Evolutionary conservation across 2,888 invertebrate genomes (phyloP), one percentile per base, ranked within the genome.

Genomic region (Cheilosia vulpina): DNA sequence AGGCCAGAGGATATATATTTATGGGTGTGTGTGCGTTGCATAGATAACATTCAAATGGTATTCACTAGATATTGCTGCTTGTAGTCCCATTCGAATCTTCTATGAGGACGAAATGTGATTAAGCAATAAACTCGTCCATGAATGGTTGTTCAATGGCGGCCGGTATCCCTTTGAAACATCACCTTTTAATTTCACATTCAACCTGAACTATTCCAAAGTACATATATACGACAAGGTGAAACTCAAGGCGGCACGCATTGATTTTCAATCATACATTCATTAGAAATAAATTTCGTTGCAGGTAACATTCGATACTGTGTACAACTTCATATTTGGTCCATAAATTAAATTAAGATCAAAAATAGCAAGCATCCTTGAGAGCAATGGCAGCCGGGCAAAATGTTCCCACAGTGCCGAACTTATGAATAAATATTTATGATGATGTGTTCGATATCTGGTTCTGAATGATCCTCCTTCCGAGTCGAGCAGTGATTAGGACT

Each of bases 11-110:
- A 76, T 17, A 17, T 24, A 2, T 21, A 21, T 21, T 21, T 21
- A 24, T 55, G 7, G 7, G 27, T 52, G 41, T 52, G 17, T 27
- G 47, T 17, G 34, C 43, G 57, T 19, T 68, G 63, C 75, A 79
- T 73, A 62, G 73, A 73, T 78, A 78, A 68, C 83, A 78, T 73
- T 79, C 58, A 45, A 75, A 31, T 65, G 73, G 69, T 65, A 75
- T 69, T 69, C 69, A 52, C 47, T 71, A 34, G 79, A 65, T 53
- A 34, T 45, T 63, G 43, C 34, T 43, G 50, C 73, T 27, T 1
- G 11, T 45, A 13, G 55, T 45, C 34, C 34, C 43, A 21, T 58
- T 43, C 17, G 17, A 21, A 50, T 53, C 41, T 47, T 69, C 57
- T 17, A n/a, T 52, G 17, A 57, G 57, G 69, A 68, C 65, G 47